Percentiles rank a stretch among this genome's conserved stretches.
These are phyloP conservation scores for Grus americana DNA, from an alignment of 2,113 vertebrate species.

Conservation along the genomic window DNA sequence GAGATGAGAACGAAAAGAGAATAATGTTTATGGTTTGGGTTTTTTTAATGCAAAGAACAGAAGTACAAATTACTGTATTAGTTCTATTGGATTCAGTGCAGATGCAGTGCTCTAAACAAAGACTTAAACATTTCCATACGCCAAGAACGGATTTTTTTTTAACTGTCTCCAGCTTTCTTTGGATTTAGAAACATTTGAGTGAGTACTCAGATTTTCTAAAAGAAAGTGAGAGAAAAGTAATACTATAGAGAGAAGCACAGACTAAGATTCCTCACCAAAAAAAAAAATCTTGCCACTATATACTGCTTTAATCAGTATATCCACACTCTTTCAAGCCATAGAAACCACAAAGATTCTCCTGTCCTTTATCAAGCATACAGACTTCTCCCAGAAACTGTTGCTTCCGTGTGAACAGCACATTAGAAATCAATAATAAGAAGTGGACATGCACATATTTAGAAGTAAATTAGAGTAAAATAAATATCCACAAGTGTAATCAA, in stretches of 20 bases:
- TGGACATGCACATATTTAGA: background rate
- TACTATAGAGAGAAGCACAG: background rate
- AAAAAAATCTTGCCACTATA: background rate
- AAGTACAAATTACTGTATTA: conserved; percentile 27
- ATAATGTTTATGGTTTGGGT: background rate
- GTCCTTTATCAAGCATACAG: background rate
- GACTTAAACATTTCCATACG: background rate
- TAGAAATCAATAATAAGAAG: background rate
- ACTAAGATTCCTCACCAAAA: background rate
- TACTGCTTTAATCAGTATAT: background rate
- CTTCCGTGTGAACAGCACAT: background rate
- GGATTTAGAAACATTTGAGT: background rate
- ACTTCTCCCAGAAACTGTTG: background rate
- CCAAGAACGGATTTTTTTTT: background rate
- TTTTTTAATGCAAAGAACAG: background rate
- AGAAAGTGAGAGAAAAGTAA: background rate
- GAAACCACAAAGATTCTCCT: conserved; percentile 28
- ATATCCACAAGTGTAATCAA: background rate
- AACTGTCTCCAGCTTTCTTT: background rate
- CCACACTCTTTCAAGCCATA: background rate
- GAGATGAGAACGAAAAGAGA: background rate
- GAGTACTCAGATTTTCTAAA: background rate
- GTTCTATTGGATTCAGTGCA: background rate
- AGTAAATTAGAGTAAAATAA: background rate
- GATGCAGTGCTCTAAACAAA: conserved; percentile 15